Evolutionary conservation across 2,797 vertebrate genomes (phyloP), one percentile per base, ranked within the genome.

Genomic region (Avahi laniger): DNA sequence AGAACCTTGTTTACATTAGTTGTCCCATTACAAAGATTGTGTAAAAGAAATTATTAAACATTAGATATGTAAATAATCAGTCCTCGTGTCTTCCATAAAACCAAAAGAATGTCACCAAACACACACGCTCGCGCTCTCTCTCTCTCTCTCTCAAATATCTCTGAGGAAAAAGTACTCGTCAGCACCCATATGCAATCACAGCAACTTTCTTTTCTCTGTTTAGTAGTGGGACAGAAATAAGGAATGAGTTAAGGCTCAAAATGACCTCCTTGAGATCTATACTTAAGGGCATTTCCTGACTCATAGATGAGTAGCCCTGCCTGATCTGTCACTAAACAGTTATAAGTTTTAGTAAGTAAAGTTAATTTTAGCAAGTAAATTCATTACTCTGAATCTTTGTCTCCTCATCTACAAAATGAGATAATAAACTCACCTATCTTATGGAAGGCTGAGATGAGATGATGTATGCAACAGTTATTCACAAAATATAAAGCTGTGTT

Each of bases 331-430:
- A 94, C 28, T 75, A 69, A 92, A 96, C 26, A 63, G 52, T 30
- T 93, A 2, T 3, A 92, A 65, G 26, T 78, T 82, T 89, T 89
- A 86, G 17, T 75, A 94, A 95, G 46, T 33, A 93, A 89, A 81
- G 59, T 73, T 46, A 61, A 81, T 79, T 93, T 76, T 70, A 82
- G 28, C 84, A 93, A 91, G 67, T 75, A 70, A 78, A 78, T 80
- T 73, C 35, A 70, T 88, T 4, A 38, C 48, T 76, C 41, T 78
- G 11, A 61, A 94, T 85, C 38, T 76, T 93, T 83, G 63, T 92
- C 46, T 96, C 15, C 5, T 80, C 30, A 61, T 70, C 38, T 90
- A 26, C 86, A 91, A 65, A 88, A 78, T 93, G 22, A 28, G 12
- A 73, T 81, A 76, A 70, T 76, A 57, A 86, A 73, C 22, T 93